Evolutionary conservation across 2,888 invertebrate species (phyloP).

Genomic region (Ophion slaviceki): DNA sequence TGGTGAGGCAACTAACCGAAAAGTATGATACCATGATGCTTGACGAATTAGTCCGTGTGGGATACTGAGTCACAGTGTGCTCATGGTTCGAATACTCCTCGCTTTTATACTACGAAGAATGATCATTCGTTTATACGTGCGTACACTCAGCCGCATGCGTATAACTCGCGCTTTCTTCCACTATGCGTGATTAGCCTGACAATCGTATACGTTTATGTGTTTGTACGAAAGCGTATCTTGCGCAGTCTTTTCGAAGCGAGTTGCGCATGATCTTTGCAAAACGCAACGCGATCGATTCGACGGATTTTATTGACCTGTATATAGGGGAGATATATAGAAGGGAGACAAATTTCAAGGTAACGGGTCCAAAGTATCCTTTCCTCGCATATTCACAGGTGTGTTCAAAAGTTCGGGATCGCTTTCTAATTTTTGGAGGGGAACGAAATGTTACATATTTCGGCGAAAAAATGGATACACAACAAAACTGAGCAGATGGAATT

Average conservation of each 20-base stretch:
- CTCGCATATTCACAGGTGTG: too few species aligned
- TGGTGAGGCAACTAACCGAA: constrained; percentile 63
- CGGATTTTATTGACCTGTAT: constrained; percentile 13
- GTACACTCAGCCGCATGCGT: constrained; percentile 16
- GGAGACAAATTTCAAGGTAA: not conserved
- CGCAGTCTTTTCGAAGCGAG: constrained; percentile 28
- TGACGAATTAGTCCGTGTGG: constrained; percentile 57
- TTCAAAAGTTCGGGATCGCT: too few species aligned
- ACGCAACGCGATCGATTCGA: constrained; percentile 32
- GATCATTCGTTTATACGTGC: constrained; percentile 24
- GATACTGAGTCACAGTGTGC: constrained; percentile 62
- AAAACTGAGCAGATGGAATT: too few species aligned
- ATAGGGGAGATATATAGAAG: not conserved
- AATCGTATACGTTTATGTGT: constrained; percentile 56
- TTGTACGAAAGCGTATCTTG: constrained; percentile 41
- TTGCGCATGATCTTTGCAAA: constrained; percentile 53
- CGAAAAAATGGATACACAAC: too few species aligned
- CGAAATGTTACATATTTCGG: too few species aligned
- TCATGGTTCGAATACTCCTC: constrained; percentile 51
- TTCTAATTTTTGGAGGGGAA: too few species aligned
- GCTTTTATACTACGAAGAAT: constrained; percentile 70
- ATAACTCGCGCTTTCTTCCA: constrained; percentile 71
- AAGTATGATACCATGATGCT: constrained; percentile 70
- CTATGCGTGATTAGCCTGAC: constrained; percentile 69
- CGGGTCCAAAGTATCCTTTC: too few species aligned